Evolutionary conservation across 2,113 vertebrate genomes (phyloP).

Genomic region (Melierax canorus): DNA sequence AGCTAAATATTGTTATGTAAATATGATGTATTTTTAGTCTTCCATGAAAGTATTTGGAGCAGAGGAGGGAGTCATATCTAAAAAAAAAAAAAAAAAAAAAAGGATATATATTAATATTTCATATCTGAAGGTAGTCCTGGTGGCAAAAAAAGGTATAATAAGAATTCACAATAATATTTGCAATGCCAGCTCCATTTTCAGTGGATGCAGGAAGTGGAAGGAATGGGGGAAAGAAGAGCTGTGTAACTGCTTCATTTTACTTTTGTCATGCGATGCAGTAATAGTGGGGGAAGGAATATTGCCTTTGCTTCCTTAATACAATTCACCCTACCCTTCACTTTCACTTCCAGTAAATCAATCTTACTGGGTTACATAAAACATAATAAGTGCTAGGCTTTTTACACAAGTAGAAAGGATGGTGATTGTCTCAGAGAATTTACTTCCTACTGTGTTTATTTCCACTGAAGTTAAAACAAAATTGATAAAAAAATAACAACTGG

Average conservation of each 20-base stretch:
- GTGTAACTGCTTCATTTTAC: neutral
- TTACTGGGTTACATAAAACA: neutral
- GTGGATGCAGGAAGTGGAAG: neutral
- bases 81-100: neutral
- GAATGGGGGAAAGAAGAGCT: neutral
- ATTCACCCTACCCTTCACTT: neutral
- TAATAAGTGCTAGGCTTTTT: neutral
- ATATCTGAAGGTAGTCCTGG: neutral
- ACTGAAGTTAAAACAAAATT: neutral
- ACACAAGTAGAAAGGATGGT: neutral
- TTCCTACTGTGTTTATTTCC: neutral
- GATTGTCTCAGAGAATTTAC: neutral
- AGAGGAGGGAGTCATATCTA: neutral
- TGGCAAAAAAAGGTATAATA: neutral
- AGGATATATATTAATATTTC: neutral
- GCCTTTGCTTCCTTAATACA: neutral
- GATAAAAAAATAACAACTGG: neutral
- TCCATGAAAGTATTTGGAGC: neutral
- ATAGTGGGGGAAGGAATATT: neutral
- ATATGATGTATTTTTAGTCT: neutral
- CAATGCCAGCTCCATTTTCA: neutral
- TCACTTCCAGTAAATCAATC: neutral
- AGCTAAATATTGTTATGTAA: neutral
- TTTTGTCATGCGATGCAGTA: neutral
- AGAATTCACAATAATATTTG: neutral